Conservation (phyloP, 2,113 vertebrate species). For the Mionectes macconnelli region DNA sequence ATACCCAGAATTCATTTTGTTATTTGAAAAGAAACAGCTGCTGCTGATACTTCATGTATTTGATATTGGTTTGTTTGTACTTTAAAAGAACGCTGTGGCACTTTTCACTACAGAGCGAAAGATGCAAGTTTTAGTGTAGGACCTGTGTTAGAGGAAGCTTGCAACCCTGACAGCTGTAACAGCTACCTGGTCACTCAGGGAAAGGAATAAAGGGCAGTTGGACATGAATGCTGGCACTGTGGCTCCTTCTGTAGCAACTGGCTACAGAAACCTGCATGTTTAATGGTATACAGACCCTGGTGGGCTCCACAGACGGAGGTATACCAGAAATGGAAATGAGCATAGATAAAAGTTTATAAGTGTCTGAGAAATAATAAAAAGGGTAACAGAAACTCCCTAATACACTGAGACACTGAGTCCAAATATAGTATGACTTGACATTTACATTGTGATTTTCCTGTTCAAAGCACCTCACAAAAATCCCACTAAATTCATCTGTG, state of each 20-base stretch:
- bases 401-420: not conserved
- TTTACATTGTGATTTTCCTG: not conserved
- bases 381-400: not conserved
- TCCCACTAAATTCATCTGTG: not conserved
- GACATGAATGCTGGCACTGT: not conserved
- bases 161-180: not conserved
- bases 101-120: not conserved
- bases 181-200: not conserved
- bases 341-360: not conserved
- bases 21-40: slow-evolving; percentile 47
- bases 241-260: not conserved
- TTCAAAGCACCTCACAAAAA: not conserved
- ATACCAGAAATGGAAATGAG: not conserved
- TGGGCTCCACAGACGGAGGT: not conserved
- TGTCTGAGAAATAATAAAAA: not conserved
- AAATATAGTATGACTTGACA: not conserved
- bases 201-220: not conserved
- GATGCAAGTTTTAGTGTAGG: not conserved
- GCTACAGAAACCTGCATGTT: not conserved
- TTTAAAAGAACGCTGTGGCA: not conserved
- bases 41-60: not conserved
- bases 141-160: not conserved
- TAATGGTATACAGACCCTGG: not conserved
- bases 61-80: not conserved
- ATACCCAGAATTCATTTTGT: not conserved